phyloP scores from a whole-genome alignment of 2,888 invertebrate genomes.

The Platypus cylindrus region DNA sequence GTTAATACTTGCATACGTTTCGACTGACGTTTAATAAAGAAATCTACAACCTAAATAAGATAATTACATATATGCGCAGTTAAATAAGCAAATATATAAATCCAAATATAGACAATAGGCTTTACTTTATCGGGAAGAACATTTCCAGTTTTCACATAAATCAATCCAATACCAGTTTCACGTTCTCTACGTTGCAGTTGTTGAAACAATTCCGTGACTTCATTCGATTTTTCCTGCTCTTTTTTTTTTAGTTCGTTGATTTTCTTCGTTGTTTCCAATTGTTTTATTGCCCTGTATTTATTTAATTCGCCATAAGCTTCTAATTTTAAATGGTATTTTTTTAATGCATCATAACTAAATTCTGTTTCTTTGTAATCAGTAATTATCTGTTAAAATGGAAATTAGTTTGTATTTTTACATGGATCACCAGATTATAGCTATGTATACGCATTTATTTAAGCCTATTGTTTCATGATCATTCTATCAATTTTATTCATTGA shows the following conservation, averaged over 20 bases:
- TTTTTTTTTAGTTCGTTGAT: slow-evolving; percentile 20
- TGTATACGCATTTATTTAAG: too few relatives aligned
- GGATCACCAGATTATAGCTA: too few relatives aligned
- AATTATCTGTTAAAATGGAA: too few relatives aligned
- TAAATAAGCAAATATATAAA: background rate
- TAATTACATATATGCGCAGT: background rate
- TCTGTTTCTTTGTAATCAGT: slow-evolving; percentile 25
- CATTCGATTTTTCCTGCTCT: slow-evolving; percentile 18
- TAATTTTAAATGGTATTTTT: slow-evolving; percentile 26
- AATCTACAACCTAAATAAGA: slow-evolving; percentile 21
- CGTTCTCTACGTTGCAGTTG: slow-evolving; percentile 24
- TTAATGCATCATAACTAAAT: slow-evolving; percentile 20
- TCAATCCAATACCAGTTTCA: slow-evolving; percentile 29
- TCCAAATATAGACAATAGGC: background rate
- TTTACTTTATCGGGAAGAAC: slow-evolving; percentile 25
- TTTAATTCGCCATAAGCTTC: slow-evolving; percentile 20
- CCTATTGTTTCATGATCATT: too few relatives aligned
- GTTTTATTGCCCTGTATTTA: slow-evolving; percentile 9
- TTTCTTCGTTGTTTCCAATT: slow-evolving; percentile 19
- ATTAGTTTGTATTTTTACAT: too few relatives aligned
- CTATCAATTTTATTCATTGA: too few relatives aligned
- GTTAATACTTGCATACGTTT: slow-evolving; percentile 23
- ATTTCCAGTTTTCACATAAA: slow-evolving; percentile 30
- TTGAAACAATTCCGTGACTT: slow-evolving; percentile 19
- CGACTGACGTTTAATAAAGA: slow-evolving; percentile 24